phyloP scores from a whole-genome alignment of 1,140 invertebrate genomes.

The Drosophila ananassae region DNA sequence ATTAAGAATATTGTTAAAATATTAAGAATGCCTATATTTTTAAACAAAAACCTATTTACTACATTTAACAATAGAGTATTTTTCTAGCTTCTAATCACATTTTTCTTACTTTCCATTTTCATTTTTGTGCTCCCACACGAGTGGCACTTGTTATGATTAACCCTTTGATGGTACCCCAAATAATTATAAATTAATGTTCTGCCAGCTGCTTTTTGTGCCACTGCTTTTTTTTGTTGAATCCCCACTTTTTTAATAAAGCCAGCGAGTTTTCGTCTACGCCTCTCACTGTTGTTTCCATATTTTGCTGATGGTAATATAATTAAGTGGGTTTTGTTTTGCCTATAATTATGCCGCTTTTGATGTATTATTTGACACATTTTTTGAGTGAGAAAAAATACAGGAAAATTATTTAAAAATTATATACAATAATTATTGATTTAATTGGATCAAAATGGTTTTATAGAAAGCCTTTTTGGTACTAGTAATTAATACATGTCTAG shows the following conservation, averaged over 20 bases:
- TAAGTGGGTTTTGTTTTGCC: conserved; percentile 47
- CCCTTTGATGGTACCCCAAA: conserved; percentile 58
- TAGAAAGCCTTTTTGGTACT: background rate
- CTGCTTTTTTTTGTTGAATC: background rate
- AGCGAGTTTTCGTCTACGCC: conserved; percentile 11
- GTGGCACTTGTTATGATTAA: conserved; percentile 60
- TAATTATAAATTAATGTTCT: conserved; percentile 63
- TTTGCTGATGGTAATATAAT: conserved; percentile 54
- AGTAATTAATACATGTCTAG: too few relatives aligned
- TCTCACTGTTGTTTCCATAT: conserved; percentile 40
- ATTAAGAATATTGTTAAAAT: too few relatives aligned
- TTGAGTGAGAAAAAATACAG: conserved; percentile 9
- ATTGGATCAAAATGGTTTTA: conserved; percentile 24
- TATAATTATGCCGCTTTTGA: conserved; percentile 70
- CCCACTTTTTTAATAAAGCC: conserved; percentile 6
- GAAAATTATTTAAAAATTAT: conserved; percentile 35
- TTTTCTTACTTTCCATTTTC: background rate
- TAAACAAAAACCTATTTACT: too few relatives aligned
- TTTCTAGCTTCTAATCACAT: background rate
- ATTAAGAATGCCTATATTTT: too few relatives aligned
- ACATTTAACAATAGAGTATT: conserved; percentile 5
- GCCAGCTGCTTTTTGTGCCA: conserved; percentile 29
- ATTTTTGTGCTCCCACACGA: conserved; percentile 18
- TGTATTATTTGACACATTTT: conserved; percentile 32
- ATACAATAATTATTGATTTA: conserved; percentile 54